Evolutionary conservation across 2,888 invertebrate species (phyloP).

Genomic region (Reticulitermes lucifugus): DNA sequence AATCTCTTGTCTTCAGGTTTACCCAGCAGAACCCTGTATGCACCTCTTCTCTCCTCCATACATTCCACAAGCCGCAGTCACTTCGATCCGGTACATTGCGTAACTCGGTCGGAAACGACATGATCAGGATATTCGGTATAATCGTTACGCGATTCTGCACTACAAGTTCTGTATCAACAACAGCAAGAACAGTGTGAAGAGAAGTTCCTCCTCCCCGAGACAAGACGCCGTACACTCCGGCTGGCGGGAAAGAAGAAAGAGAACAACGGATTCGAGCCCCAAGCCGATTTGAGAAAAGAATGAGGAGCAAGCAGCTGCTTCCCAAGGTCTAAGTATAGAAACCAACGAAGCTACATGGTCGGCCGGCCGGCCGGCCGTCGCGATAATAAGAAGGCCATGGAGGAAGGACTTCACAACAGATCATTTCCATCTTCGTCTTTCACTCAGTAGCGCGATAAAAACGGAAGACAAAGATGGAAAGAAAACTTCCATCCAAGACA

Average conservation of each 20-base stretch:
- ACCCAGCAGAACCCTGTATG: too few species aligned
- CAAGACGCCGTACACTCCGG: constrained; percentile 9
- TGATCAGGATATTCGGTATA: too few species aligned
- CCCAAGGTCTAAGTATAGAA: constrained; percentile 40
- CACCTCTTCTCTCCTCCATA: too few species aligned
- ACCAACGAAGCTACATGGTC: not conserved
- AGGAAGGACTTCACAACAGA: constrained; percentile 12
- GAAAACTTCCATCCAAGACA: not conserved
- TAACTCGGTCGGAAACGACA: too few species aligned
- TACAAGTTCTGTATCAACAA: not conserved
- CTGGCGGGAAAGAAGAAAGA: constrained; percentile 19
- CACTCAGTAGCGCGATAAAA: not conserved
- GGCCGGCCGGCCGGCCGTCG: constrained; percentile 8
- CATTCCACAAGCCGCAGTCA: too few species aligned
- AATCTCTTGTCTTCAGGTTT: too few species aligned
- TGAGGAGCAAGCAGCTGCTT: constrained; percentile 19
- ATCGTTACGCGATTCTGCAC: not conserved
- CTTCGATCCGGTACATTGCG: too few species aligned
- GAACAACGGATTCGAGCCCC: constrained; percentile 33
- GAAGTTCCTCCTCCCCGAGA: constrained; percentile 4
- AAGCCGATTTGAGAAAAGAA: constrained; percentile 9
- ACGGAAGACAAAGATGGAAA: not conserved
- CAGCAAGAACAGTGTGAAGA: not conserved
- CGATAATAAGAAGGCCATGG: constrained; percentile 26
- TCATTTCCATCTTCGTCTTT: not conserved